Evolutionary conservation across 2,113 vertebrate genomes (phyloP).

Genomic region (Engystomops pustulosus): DNA sequence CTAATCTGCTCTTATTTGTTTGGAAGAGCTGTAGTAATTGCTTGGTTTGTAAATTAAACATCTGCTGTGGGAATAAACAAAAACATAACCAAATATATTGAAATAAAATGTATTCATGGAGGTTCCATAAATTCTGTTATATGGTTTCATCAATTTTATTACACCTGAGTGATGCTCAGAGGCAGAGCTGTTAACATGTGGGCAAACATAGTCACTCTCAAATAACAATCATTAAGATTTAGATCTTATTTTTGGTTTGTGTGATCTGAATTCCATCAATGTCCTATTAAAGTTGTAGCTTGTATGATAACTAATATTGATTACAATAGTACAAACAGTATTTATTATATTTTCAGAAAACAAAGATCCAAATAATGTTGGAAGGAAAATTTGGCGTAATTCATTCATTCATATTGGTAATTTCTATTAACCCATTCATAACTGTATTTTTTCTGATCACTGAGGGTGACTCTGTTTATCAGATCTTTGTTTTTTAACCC

Average conservation of each 20-base stretch:
- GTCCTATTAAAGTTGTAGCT: no score
- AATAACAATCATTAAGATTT: slow-evolving; percentile 60
- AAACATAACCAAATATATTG: slow-evolving; percentile 81
- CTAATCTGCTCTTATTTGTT: slow-evolving; percentile 84
- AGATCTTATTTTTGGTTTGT: slow-evolving; percentile 1
- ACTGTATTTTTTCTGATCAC: no score
- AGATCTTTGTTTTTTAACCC: no score
- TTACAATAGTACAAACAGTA: no score
- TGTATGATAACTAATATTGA: no score
- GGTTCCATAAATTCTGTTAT: slow-evolving; percentile 80
- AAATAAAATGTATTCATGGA: slow-evolving; percentile 81
- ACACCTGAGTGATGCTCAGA: slow-evolving; percentile 65
- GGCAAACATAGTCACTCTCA: slow-evolving; percentile 61
- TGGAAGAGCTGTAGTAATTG: slow-evolving; percentile 79
- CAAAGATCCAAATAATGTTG: neutral
- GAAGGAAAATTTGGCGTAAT: neutral
- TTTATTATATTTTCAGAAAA: neutral
- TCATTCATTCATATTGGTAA: no score
- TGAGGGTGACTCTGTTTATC: no score
- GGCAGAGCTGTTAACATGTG: slow-evolving; percentile 48
- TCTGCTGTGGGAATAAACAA: slow-evolving; percentile 84
- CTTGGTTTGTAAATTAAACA: slow-evolving; percentile 85
- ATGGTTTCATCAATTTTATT: slow-evolving; percentile 75
- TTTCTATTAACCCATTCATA: no score
- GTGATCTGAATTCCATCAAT: neutral